These are phyloP conservation scores for Eretmochelys imbricata DNA, from an alignment of 2,113 vertebrate species.

Conservation along the genomic window DNA sequence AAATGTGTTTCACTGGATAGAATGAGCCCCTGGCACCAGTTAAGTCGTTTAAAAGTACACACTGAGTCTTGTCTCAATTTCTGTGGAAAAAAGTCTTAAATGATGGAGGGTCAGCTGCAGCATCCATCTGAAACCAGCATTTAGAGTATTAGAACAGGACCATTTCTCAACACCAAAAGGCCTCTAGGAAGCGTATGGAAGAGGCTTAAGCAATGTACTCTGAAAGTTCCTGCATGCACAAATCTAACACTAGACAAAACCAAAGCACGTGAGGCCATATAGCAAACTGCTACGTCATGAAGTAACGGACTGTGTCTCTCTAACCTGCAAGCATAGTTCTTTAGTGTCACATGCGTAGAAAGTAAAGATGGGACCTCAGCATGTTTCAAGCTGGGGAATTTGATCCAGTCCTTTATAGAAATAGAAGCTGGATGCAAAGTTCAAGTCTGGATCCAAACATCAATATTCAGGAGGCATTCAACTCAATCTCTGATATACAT, in stretches of 20 bases:
- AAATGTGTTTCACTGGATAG: background rate
- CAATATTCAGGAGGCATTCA: background rate
- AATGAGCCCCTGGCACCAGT: background rate
- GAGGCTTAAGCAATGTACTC: slow-evolving; percentile 25
- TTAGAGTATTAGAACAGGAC: background rate
- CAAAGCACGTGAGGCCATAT: background rate
- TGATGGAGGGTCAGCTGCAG: background rate
- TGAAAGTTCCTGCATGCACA: slow-evolving; percentile 29
- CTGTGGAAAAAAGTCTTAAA: background rate
- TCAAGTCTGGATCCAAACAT: background rate
- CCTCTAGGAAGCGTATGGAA: background rate
- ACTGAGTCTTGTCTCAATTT: background rate
- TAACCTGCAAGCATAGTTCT: background rate
- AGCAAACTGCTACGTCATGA: background rate
- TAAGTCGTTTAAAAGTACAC: background rate
- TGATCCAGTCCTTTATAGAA: background rate
- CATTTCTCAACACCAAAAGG: background rate
- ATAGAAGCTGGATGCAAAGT: background rate
- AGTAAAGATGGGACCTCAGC: background rate
- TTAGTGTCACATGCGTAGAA: background rate
- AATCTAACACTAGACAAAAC: background rate
- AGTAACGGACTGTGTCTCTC: background rate
- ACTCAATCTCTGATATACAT: background rate
- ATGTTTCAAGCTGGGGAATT: background rate
- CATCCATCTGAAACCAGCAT: background rate